A percentile compares a stretch with the other conserved stretches of the same genome.
Evolutionary conservation across 2,888 invertebrate species (phyloP).

Genomic region (Phyto melanocephala): DNA sequence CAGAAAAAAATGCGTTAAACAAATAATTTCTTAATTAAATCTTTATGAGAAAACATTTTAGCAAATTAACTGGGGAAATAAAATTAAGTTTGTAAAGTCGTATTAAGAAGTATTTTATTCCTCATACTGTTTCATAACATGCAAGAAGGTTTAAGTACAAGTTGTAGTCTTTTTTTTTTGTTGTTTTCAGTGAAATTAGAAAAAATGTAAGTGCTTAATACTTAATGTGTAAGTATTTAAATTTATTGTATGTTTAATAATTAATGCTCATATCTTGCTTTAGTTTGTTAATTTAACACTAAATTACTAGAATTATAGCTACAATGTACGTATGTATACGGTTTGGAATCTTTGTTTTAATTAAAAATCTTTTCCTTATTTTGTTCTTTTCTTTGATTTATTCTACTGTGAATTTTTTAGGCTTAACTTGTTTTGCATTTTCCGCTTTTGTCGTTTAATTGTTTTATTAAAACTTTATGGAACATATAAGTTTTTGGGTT

Average conservation of each 20-base stretch:
- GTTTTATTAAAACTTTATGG: background rate
- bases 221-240: background rate
- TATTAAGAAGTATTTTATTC: slow-evolving; percentile 13
- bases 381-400: background rate
- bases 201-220: slow-evolving; percentile 35
- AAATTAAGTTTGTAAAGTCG: background rate
- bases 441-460: slow-evolving; percentile 3
- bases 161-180: slow-evolving; percentile 44
- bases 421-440: slow-evolving; percentile 9
- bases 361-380: background rate
- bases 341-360: background rate
- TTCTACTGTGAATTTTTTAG: slow-evolving; percentile 24
- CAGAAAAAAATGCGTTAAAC: background rate
- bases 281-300: slow-evolving; percentile 16
- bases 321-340: too few species aligned
- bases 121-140: background rate
- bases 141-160: slow-evolving; percentile 37
- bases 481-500: slow-evolving; percentile 27
- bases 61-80: slow-evolving; percentile 19
- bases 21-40: background rate
- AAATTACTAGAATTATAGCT: slow-evolving; percentile 35
- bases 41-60: slow-evolving; percentile 29
- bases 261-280: background rate
- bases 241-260: slow-evolving; percentile 20
- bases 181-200: slow-evolving; percentile 20